phyloP scores from a whole-genome alignment of 2,113 vertebrate species.

The Scatophagus argus region DNA sequence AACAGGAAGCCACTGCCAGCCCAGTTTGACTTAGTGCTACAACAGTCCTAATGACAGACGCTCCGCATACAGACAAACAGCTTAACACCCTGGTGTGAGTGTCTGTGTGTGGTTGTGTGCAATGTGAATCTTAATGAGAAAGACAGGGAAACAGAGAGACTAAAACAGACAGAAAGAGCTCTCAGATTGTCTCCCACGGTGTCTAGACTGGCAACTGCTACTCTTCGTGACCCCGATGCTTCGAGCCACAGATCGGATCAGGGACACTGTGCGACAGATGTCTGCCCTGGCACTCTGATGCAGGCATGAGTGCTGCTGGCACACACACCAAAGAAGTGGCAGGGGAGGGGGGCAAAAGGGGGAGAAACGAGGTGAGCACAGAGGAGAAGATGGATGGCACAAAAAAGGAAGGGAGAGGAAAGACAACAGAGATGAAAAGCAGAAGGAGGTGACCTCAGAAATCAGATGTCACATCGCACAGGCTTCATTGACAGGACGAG shows the following conservation, averaged over 20 bases:
- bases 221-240: slow-evolving; percentile 75
- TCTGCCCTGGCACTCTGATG: slow-evolving; percentile 75
- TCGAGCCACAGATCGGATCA: slow-evolving; percentile 76
- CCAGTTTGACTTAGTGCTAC: slow-evolving; percentile 37
- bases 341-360: background rate
- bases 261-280: slow-evolving; percentile 80
- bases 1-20: slow-evolving; percentile 50
- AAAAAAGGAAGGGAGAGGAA: slow-evolving; percentile 8
- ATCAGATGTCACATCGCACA: slow-evolving; percentile 63
- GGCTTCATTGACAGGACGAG: slow-evolving; percentile 53
- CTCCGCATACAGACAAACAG: slow-evolving; percentile 50
- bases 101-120: slow-evolving; percentile 26
- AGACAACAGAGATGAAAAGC: slow-evolving; percentile 16
- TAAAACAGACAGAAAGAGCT: slow-evolving; percentile 41
- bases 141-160: slow-evolving; percentile 20
- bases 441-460: slow-evolving; percentile 21
- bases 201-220: slow-evolving; percentile 66
- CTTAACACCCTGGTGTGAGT: slow-evolving; percentile 42
- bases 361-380: slow-evolving; percentile 4
- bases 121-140: slow-evolving; percentile 58
- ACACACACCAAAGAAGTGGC: slow-evolving; percentile 55
- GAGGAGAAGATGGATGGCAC: slow-evolving; percentile 32
- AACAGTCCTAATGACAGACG: slow-evolving; percentile 58
- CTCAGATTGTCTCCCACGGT: slow-evolving; percentile 50
- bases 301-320: slow-evolving; percentile 76